Conservation (phyloP, 2,113 vertebrate genomes). For the Halichoerus grypus region DNA sequence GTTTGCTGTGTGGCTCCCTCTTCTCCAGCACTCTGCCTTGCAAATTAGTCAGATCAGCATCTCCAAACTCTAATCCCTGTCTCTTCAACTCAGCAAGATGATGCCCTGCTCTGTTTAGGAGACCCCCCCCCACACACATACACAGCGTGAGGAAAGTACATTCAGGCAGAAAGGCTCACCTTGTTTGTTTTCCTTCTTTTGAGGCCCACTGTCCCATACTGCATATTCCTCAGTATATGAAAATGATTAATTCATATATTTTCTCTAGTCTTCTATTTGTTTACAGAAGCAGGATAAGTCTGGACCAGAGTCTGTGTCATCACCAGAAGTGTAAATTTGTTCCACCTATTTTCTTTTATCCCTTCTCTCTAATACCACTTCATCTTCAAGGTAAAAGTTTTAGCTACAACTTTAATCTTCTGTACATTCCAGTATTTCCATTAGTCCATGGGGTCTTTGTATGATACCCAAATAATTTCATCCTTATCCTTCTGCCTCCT, state of each 20-base stretch:
- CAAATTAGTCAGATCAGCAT: neutral
- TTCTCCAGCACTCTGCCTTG: neutral
- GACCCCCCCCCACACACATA: no score
- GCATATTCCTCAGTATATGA: neutral
- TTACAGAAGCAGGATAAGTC: neutral
- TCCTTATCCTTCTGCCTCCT: neutral
- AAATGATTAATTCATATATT: neutral
- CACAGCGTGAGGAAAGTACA: neutral
- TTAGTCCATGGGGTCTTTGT: neutral
- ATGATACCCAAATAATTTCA: neutral
- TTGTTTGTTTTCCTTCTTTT: neutral
- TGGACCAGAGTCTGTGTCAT: neutral
- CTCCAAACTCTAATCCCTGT: neutral
- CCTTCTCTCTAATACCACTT: neutral
- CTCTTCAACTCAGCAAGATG: neutral
- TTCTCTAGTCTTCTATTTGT: neutral
- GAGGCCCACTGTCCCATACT: neutral
- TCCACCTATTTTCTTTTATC: neutral
- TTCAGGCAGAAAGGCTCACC: neutral
- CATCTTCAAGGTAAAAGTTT: neutral
- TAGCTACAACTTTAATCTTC: neutral
- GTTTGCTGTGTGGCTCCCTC: neutral
- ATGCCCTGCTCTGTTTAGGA: neutral
- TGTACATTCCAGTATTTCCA: neutral
- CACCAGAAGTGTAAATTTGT: neutral